These are phyloP conservation scores for Chrysogorgia sp. DNA, from an alignment of 92 coral and sea anemone species.

Conservation along the genomic window DNA sequence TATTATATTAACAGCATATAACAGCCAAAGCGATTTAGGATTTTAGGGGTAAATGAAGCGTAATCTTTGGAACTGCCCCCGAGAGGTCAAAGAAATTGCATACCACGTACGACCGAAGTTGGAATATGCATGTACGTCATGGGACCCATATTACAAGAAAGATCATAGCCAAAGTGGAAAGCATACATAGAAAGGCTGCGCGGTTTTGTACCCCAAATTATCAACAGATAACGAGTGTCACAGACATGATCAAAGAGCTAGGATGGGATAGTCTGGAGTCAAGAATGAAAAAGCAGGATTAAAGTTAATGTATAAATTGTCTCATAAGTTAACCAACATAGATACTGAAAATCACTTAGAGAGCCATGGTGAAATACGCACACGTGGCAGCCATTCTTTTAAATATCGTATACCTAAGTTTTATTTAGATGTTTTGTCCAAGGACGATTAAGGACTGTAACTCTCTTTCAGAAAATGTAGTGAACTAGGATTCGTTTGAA, in stretches of 20 bases:
- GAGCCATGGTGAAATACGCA: background rate
- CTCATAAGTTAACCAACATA: background rate
- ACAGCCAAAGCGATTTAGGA: too few species aligned
- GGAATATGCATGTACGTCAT: too few species aligned
- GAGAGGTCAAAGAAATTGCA: too few species aligned
- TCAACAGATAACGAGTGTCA: slow-evolving; percentile 25
- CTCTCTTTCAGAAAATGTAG: background rate
- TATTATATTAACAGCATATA: too few species aligned
- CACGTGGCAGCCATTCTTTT: slow-evolving; percentile 20
- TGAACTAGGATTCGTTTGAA: slow-evolving; percentile 5
- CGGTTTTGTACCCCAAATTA: slow-evolving; percentile 37
- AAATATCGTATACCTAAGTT: slow-evolving; percentile 13
- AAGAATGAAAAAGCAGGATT: slow-evolving; percentile 30
- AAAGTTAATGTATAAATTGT: slow-evolving; percentile 17
- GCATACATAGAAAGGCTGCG: slow-evolving; percentile 4
- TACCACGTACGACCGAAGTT: too few species aligned
- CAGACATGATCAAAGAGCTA: slow-evolving; percentile 22
- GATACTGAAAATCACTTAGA: background rate
- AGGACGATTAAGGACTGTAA: slow-evolving; percentile 14
- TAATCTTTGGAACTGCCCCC: too few species aligned
- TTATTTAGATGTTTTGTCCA: slow-evolving; percentile 14
- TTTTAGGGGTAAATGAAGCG: too few species aligned
- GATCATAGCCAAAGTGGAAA: slow-evolving; percentile 19
- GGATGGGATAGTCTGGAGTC: slow-evolving; percentile 39
- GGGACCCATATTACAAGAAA: too few species aligned